Percentiles rank a stretch among this genome's conserved stretches.
Evolutionary conservation across 2,888 invertebrate species (phyloP).

Genomic region (Dicroscelio sp.): DNA sequence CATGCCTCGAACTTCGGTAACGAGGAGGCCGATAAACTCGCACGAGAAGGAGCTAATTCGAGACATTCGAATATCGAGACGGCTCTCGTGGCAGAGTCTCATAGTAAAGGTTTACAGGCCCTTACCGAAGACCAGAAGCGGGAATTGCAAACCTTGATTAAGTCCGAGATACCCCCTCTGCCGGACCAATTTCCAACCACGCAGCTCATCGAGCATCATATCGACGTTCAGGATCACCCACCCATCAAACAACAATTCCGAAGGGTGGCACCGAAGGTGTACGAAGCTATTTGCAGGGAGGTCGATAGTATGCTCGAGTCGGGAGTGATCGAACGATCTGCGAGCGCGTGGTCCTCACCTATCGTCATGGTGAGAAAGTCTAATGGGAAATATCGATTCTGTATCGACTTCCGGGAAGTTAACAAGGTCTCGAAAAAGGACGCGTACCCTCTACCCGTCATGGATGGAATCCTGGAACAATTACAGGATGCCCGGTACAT

Average conservation of each 20-base stretch:
- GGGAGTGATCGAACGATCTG: constrained; percentile 82
- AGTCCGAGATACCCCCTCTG: background rate
- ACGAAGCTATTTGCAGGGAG: constrained; percentile 68
- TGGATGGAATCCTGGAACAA: constrained; percentile 29
- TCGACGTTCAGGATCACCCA: constrained; percentile 6
- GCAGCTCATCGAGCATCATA: background rate
- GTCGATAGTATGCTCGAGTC: constrained; percentile 87
- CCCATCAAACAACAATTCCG: constrained; percentile 39
- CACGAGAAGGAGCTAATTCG: background rate
- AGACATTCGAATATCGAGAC: background rate
- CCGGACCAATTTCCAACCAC: background rate
- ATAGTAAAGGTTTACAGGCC: background rate
- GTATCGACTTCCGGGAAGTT: constrained; percentile 70
- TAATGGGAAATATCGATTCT: background rate
- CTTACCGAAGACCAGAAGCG: background rate
- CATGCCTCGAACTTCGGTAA: background rate
- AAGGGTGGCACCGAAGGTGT: constrained; percentile 48
- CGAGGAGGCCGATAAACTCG: background rate
- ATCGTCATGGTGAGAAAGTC: constrained; percentile 69
- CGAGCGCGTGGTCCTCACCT: constrained; percentile 83
- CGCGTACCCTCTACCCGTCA: constrained; percentile 54
- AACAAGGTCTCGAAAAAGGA: constrained; percentile 37
- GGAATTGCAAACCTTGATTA: background rate
- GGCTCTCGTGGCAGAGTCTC: background rate
- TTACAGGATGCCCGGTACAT: constrained; percentile 54